Conservation (phyloP, 2,113 vertebrate species). For the Mormyrus lacerda region DNA sequence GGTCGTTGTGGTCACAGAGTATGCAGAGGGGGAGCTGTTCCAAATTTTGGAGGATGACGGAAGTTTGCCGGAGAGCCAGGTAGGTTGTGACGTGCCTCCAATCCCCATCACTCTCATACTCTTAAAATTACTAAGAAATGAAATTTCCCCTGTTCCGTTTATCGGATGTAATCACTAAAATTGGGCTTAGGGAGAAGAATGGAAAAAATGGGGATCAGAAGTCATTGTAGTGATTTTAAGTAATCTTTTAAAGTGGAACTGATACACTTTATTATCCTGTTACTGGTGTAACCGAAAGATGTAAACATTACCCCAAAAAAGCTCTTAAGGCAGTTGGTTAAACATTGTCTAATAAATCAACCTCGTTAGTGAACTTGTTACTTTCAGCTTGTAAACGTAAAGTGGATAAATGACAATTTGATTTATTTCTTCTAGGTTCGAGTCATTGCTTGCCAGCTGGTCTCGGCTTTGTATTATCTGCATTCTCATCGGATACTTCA, state of each 20-base stretch:
- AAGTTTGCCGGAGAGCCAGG: conserved; percentile 79
- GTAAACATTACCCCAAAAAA: neutral
- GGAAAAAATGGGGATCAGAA: neutral
- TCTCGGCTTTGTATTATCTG: conserved; percentile 93
- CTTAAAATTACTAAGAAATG: neutral
- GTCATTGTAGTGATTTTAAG: neutral
- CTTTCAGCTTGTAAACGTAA: neutral
- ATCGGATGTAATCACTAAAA: neutral
- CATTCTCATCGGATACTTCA: conserved; percentile 95
- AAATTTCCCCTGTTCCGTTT: neutral
- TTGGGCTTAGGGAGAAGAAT: neutral
- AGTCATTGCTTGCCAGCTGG: conserved; percentile 82
- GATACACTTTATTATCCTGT: neutral
- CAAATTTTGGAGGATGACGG: conserved; percentile 92
- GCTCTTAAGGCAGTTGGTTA: neutral
- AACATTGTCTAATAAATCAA: neutral
- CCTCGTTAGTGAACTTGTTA: neutral
- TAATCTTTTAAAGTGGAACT: neutral
- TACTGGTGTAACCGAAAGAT: neutral
- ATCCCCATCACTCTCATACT: neutral
- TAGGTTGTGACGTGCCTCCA: conserved; percentile 33
- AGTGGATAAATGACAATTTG: neutral
- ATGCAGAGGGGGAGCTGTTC: conserved; percentile 90
- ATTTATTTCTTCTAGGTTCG: conserved; percentile 60
- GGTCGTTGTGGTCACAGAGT: conserved; percentile 95